phyloP scores from a whole-genome alignment of 2,797 vertebrate species.

The Microchirus variegatus region DNA sequence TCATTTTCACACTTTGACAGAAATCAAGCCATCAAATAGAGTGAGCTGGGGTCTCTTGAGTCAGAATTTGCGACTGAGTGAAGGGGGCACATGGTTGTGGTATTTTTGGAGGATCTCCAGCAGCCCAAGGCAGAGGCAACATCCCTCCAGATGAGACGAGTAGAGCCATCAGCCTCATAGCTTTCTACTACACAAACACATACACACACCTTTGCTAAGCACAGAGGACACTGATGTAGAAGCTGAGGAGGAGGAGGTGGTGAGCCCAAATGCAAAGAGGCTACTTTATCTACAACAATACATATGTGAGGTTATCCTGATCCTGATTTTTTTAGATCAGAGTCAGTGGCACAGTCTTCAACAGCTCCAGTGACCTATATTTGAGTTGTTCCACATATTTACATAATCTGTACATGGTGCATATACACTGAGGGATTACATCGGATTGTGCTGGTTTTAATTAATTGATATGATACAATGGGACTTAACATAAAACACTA shows the following conservation, averaged over 20 bases:
- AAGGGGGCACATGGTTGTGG: slow-evolving; percentile 47
- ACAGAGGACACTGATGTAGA: slow-evolving; percentile 8
- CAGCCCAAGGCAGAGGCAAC: slow-evolving; percentile 56
- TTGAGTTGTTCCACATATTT: slow-evolving; percentile 65
- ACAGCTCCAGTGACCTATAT: slow-evolving; percentile 68
- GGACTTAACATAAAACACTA: slow-evolving; percentile 12
- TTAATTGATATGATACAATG: slow-evolving; percentile 34
- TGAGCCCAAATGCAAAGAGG: slow-evolving; percentile 2
- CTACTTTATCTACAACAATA: too few species aligned
- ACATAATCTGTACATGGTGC: slow-evolving; percentile 52
- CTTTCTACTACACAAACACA: slow-evolving; percentile 38
- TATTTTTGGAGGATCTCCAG: slow-evolving; percentile 70
- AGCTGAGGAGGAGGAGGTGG: background rate
- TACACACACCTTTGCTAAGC: slow-evolving; percentile 3
- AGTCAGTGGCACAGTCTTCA: slow-evolving; percentile 44
- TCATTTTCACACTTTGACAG: slow-evolving; percentile 6
- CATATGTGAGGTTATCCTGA: background rate
- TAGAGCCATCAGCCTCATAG: slow-evolving; percentile 45
- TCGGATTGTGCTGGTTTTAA: slow-evolving; percentile 40
- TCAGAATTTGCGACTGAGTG: slow-evolving; percentile 30
- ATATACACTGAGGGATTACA: slow-evolving; percentile 44
- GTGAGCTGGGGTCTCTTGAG: background rate
- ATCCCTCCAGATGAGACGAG: slow-evolving; percentile 69
- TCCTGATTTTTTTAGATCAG: slow-evolving; percentile 59
- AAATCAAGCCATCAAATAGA: slow-evolving; percentile 8